A percentile compares a stretch with the other conserved stretches of the same genome.
phyloP scores from a whole-genome alignment of 2,888 invertebrate genomes.

The Vandiemenella viatica region DNA sequence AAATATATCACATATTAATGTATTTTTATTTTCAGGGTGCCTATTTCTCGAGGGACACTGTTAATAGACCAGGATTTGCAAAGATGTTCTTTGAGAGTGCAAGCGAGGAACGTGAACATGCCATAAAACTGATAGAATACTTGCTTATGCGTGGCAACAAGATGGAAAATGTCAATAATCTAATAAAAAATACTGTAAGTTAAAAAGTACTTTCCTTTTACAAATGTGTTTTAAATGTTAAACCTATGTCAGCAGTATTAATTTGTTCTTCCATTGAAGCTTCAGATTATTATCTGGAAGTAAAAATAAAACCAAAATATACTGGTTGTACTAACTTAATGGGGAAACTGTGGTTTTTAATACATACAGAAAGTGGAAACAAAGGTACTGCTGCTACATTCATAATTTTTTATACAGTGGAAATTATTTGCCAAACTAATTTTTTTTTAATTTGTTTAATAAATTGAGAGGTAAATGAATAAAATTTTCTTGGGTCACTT shows the following conservation, averaged over 20 bases:
- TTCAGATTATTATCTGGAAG: no score
- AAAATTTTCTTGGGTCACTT: no score
- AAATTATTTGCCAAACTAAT: no score
- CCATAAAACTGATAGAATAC: constrained; percentile 74
- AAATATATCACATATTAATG: background rate
- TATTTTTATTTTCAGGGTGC: constrained; percentile 39
- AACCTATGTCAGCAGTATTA: background rate
- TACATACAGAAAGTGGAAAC: no score
- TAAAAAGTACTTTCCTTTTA: background rate
- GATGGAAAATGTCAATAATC: constrained; percentile 41
- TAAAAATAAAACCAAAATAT: no score
- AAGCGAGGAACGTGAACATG: constrained; percentile 76
- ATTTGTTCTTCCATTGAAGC: no score
- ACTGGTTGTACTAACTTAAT: no score
- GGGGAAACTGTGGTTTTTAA: no score
- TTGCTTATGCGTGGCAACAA: constrained; percentile 71
- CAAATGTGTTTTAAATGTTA: background rate
- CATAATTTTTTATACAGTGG: no score
- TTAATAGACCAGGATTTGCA: constrained; percentile 77
- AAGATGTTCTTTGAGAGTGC: constrained; percentile 74
- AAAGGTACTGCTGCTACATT: no score
- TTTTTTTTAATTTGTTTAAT: no score
- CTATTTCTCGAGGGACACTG: constrained; percentile 57
- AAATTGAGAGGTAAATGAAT: no score
- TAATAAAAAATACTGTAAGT: constrained; percentile 34